Conservation (phyloP, 2,888 invertebrate genomes). For the Octonoba sinensis region DNA sequence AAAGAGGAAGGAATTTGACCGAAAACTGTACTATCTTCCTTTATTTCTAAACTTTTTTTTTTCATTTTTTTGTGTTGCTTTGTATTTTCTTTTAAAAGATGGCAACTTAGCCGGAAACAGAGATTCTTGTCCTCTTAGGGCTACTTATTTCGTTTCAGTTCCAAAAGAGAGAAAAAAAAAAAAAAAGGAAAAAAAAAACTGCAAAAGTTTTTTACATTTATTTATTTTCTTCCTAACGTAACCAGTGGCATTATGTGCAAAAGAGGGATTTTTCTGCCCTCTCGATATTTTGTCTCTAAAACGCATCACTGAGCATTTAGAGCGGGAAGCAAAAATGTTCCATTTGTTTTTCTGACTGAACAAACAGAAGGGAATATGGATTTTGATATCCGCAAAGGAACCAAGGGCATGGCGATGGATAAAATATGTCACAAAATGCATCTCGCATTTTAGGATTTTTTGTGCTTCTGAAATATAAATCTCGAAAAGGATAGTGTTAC, state of each 20-base stretch:
- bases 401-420: slow-evolving; percentile 4
- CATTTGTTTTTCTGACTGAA: slow-evolving; percentile 47
- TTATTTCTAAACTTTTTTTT: slow-evolving; percentile 5
- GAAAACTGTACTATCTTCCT: neutral
- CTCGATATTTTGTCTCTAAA: slow-evolving; percentile 26
- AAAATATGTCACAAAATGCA: too few relatives aligned
- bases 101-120: slow-evolving; percentile 53
- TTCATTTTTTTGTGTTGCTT: neutral
- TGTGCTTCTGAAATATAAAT: too few relatives aligned
- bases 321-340: slow-evolving; percentile 34
- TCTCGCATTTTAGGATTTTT: too few relatives aligned
- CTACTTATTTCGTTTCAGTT: slow-evolving; percentile 60
- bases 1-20: too few relatives aligned
- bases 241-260: slow-evolving; percentile 45
- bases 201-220: slow-evolving; percentile 36
- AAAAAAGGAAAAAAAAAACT: slow-evolving; percentile 25
- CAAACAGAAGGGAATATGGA: slow-evolving; percentile 52
- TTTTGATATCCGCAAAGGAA: slow-evolving; percentile 40
- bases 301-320: slow-evolving; percentile 45
- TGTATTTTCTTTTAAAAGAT: slow-evolving; percentile 49
- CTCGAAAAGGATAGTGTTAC: too few relatives aligned
- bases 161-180: slow-evolving; percentile 28
- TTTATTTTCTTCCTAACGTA: slow-evolving; percentile 47
- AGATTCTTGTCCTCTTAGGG: slow-evolving; percentile 58
- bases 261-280: slow-evolving; percentile 20